Evolutionary conservation across 2,113 vertebrate genomes (phyloP).

Genomic region (Podarcis cretensis): DNA sequence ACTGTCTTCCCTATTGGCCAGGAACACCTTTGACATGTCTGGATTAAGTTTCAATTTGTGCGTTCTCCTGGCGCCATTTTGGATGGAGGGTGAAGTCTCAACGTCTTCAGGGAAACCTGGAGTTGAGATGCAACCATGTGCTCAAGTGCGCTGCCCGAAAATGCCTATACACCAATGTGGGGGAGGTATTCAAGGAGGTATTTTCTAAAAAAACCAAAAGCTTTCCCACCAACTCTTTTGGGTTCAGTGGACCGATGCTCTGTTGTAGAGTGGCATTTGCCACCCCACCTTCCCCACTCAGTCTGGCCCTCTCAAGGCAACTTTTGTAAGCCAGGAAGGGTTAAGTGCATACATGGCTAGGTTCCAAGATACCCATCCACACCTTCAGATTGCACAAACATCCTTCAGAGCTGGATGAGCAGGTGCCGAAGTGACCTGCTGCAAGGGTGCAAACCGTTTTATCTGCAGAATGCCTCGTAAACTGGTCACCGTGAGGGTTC

Average conservation of each 20-base stretch:
- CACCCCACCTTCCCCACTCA: neutral
- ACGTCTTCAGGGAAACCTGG: no score
- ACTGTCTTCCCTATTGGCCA: no score
- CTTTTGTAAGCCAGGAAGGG: neutral
- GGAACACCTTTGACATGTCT: no score
- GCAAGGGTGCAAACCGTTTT: neutral
- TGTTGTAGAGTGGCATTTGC: neutral
- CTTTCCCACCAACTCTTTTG: neutral
- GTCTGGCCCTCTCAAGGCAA: no score
- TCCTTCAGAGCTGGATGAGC: neutral
- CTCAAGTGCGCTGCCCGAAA: neutral
- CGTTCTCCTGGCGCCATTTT: no score
- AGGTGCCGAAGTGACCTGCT: neutral
- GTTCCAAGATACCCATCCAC: neutral
- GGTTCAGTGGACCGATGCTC: no score
- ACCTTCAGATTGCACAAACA: no score
- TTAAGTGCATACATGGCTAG: neutral
- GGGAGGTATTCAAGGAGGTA: neutral
- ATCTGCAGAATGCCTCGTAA: no score
- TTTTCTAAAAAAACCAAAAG: neutral
- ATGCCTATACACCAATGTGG: neutral
- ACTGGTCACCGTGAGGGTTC: no score
- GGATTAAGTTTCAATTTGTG: no score
- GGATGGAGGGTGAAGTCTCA: neutral
- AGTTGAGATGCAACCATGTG: neutral